A percentile compares a stretch with the other conserved stretches of the same genome.
These are phyloP conservation scores for Plectrocnemia conspersa DNA, from an alignment of 1,140 invertebrate species.

Conservation along the genomic window DNA sequence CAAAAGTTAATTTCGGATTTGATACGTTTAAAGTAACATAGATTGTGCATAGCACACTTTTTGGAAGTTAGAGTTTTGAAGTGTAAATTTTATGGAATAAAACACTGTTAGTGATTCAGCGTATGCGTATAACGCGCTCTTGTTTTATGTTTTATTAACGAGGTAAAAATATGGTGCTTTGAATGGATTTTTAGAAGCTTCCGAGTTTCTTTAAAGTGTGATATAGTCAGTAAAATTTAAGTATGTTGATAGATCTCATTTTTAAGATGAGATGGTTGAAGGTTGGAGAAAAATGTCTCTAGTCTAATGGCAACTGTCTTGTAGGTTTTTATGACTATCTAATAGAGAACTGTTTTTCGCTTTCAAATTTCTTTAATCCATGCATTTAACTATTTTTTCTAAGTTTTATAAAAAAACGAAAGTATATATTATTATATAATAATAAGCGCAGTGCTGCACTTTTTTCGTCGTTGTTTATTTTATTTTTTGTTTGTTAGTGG, in stretches of 20 bases:
- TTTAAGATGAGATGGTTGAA: conserved; percentile 28
- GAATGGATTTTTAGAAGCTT: conserved; percentile 25
- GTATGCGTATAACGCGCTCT: too few relatives aligned
- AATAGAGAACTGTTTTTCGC: too few relatives aligned
- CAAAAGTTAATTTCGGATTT: too few relatives aligned
- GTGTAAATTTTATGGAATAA: too few relatives aligned
- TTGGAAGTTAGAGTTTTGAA: too few relatives aligned
- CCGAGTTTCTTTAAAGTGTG: conserved; percentile 30
- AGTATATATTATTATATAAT: neutral
- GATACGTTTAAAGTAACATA: too few relatives aligned
- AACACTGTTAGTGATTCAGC: too few relatives aligned
- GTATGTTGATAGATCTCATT: conserved; percentile 34
- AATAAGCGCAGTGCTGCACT: conserved; percentile 17
- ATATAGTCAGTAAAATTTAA: conserved; percentile 31
- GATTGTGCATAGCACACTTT: too few relatives aligned
- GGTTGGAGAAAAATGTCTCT: conserved; percentile 27
- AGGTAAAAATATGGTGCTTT: conserved; percentile 32
- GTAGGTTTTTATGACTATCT: conserved; percentile 19
- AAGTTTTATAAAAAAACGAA: conserved; percentile 5
- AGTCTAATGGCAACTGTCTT: conserved; percentile 35
- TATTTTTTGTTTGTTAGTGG: conserved; percentile 16
- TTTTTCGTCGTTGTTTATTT: conserved; percentile 18
- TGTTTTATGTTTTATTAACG: conserved; percentile 23
- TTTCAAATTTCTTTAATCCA: too few relatives aligned
- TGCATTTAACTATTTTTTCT: conserved; percentile 15